Conservation (phyloP, 2,113 vertebrate species). For the Tachuris rubrigastra region DNA sequence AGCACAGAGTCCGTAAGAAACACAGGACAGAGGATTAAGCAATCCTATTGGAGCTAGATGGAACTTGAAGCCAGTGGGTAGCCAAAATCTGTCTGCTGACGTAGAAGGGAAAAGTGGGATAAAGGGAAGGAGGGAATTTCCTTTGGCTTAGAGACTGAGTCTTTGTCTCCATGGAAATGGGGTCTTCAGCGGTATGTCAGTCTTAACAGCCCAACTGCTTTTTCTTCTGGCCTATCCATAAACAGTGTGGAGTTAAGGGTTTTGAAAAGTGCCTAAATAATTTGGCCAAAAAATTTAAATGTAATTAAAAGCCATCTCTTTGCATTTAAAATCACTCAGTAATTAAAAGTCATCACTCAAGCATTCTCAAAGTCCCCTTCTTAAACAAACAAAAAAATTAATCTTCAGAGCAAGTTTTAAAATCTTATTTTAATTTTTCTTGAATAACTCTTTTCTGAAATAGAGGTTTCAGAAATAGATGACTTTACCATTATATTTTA, state of each 20-base stretch:
- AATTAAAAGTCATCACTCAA: not conserved
- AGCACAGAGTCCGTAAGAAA: not conserved
- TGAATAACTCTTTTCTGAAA: not conserved
- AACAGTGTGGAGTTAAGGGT: not conserved
- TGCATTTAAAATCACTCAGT: not conserved
- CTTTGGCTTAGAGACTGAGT: not conserved
- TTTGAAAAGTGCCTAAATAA: not conserved
- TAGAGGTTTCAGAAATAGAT: not conserved
- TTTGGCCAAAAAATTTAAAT: not conserved
- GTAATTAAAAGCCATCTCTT: not conserved
- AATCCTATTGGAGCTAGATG: not conserved
- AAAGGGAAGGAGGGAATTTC: not conserved
- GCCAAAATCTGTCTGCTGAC: not conserved
- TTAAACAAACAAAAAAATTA: not conserved
- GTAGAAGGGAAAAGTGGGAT: not conserved
- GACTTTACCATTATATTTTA: conserved; percentile 1
- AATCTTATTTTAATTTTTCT: not conserved
- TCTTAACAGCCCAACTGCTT: not conserved
- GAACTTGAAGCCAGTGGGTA: not conserved
- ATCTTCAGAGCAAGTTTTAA: not conserved
- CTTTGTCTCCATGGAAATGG: not conserved
- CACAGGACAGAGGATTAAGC: not conserved
- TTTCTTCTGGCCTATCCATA: not conserved
- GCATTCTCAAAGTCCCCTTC: not conserved
- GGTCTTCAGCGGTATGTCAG: not conserved